Base-by-base conservation (phyloP, 35 echinoderm and acorn worm genomes). In the Apostichopus parvimensis region DNA sequence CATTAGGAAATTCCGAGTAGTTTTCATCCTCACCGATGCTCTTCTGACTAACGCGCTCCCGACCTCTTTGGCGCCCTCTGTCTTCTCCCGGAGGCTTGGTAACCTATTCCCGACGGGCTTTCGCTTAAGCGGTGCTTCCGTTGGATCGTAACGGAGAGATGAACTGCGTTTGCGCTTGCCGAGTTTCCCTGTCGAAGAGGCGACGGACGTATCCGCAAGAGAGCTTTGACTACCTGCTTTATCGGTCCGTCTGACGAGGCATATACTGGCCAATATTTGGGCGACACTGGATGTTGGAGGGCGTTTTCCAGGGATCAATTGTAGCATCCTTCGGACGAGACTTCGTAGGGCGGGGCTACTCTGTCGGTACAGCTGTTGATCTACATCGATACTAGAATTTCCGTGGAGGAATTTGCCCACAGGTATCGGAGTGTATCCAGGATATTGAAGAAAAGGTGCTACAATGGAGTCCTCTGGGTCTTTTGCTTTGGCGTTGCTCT, bases 361-460 rank as follows among this genome's bases (percentile, higher is more conserved):
- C 23, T 86, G 80, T 6, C 93, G 89, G 84, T 92, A 95, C 5
- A 99, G 91, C 55, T 99, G 95, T n/a, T 90, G 95, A 73, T 99
- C 97, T 1, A 99, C 78, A 56, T 96, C 92, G 22, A 99, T 87
- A 61, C 97, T 99, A 1, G 94, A 90, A 77, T 99, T 99, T 77
- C 79, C 93, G 62, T 95, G 84, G 9, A 96, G 87, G 53, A 99
- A 99, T 80, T 96, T 99, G 0, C 97, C 97, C 0, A 99, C 82
- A 2, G 97, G 95, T 54, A 99, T 96, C 5, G 91, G 73, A 18
- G 95, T 95, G 22, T 99, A 99, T 9, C 97, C 97, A 0, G 97
- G 97, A 26, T 94, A 99, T 64, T 93, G 77, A 18, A 99, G 71
- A 86, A 56, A 94, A 3, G 92, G 57, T 7, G 94, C 97, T 53